phyloP scores from a whole-genome alignment of 2,797 vertebrate species.

The Pteropus rufus region DNA sequence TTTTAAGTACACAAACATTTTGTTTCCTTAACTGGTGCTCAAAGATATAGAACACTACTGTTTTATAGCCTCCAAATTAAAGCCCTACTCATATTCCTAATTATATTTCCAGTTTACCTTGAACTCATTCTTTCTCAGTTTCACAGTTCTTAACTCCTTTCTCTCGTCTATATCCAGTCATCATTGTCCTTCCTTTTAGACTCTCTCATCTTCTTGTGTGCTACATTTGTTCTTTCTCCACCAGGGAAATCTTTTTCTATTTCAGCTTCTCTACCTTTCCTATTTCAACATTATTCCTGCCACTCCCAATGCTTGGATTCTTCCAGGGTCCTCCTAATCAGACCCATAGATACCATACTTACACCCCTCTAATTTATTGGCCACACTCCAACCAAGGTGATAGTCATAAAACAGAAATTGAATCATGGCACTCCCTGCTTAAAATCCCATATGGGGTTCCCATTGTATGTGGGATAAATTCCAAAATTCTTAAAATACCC shows the following conservation, averaged over 20 bases:
- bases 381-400: background rate
- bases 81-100: background rate
- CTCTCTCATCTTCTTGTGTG: background rate
- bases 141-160: background rate
- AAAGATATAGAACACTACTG: background rate
- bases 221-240: background rate
- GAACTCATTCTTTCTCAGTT: background rate
- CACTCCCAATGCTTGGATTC: background rate
- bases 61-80: background rate
- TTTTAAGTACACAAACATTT: background rate
- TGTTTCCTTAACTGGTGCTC: background rate
- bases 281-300: background rate
- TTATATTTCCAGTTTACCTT: background rate
- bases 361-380: background rate
- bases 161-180: background rate
- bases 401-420: background rate
- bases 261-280: background rate
- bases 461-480: background rate
- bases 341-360: background rate
- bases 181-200: background rate
- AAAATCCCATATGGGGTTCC: background rate
- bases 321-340: background rate
- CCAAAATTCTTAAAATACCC: background rate
- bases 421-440: background rate
- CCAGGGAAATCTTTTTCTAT: background rate